Conservation (phyloP, 1,140 invertebrate species). For the Aphaenogaster ashmeadi region DNA sequence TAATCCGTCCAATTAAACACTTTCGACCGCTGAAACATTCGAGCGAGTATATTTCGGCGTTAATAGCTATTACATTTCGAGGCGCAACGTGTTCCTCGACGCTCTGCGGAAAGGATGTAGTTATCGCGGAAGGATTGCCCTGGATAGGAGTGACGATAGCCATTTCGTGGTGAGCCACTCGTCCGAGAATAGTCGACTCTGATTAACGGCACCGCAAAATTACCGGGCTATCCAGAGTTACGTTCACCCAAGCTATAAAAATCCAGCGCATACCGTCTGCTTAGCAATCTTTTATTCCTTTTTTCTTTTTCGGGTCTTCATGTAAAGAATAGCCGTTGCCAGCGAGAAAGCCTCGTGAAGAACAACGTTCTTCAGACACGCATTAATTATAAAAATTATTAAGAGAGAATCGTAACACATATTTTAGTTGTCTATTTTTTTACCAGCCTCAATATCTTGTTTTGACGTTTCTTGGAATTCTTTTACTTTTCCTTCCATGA, state of each 20-base stretch:
- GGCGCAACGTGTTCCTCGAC: neutral
- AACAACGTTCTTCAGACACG: neutral
- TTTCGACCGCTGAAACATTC: neutral
- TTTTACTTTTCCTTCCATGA: neutral
- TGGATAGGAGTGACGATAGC: conserved; percentile 19
- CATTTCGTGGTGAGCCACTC: conserved; percentile 38
- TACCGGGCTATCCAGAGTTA: conserved; percentile 33
- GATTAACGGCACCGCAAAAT: conserved; percentile 47
- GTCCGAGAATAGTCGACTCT: conserved; percentile 30
- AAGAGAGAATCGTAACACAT: neutral
- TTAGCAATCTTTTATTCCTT: neutral
- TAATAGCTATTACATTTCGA: neutral
- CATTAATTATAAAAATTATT: conserved; percentile 17
- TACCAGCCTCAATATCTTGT: no score
- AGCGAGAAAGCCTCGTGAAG: neutral
- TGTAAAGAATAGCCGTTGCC: neutral
- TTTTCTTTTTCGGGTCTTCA: neutral
- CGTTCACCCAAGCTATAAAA: conserved; percentile 17
- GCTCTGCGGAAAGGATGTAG: neutral
- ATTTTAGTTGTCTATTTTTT: no score
- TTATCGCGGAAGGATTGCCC: conserved; percentile 31
- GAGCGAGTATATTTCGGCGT: neutral
- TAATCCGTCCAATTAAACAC: neutral
- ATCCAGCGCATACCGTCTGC: conserved; percentile 1
- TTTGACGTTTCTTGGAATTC: neutral